phyloP scores from a whole-genome alignment of 2,113 vertebrate genomes.

The Pelvicachromis taeniatus region DNA sequence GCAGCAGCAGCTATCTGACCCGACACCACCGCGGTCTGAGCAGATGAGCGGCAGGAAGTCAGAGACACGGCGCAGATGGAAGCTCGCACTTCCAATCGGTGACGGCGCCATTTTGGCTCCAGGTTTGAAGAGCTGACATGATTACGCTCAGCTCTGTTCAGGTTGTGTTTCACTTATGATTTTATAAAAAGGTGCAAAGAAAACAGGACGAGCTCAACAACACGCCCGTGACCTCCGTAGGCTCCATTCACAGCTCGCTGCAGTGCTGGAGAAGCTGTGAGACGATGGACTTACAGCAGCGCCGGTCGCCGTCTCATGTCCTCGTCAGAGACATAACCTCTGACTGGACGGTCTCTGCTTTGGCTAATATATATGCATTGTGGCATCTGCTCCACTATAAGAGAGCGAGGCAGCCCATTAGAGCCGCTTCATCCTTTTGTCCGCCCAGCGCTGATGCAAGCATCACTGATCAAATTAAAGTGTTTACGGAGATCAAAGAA shows the following conservation, averaged over 20 bases:
- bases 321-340: neutral
- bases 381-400: too few species aligned
- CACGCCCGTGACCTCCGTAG: neutral
- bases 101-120: neutral
- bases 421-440: too few species aligned
- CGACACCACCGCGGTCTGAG: neutral
- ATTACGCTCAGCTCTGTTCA: neutral
- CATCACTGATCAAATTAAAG: too few species aligned
- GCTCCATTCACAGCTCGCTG: neutral
- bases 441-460: too few species aligned
- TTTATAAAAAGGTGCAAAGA: neutral
- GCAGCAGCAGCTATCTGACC: constrained; percentile 29
- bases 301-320: too few species aligned
- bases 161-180: neutral
- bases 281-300: neutral
- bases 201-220: neutral
- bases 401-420: too few species aligned
- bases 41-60: neutral
- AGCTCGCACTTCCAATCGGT: neutral
- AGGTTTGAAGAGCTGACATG: neutral
- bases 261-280: accelerated
- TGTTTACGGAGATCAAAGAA: neutral
- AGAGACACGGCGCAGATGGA: accelerated
- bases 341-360: neutral
- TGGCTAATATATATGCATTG: accelerated